Percentiles rank a stretch among this genome's conserved stretches.
Evolutionary conservation across 1,140 invertebrate species (phyloP).

Genomic region (Meloidogyne floridensis): DNA sequence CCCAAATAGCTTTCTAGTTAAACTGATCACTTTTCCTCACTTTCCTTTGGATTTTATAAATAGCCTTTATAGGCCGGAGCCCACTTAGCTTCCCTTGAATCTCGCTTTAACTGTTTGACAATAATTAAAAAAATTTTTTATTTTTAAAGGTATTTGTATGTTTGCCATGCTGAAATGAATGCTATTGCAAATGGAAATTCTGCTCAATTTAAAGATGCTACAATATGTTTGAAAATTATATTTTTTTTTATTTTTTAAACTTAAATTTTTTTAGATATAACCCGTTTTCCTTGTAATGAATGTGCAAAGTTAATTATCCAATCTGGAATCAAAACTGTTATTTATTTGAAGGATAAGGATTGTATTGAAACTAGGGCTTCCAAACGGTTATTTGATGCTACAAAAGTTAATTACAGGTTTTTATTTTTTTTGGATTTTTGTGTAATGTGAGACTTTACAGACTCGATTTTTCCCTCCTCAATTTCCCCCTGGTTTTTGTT

Average conservation of each 20-base stretch:
- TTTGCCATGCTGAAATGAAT: conserved; percentile 95
- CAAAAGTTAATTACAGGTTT: conserved; percentile 26
- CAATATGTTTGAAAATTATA: conserved; percentile 78
- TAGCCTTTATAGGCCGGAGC: too few relatives aligned
- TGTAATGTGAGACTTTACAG: too few relatives aligned
- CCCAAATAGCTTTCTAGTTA: too few relatives aligned
- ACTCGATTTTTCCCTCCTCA: too few relatives aligned
- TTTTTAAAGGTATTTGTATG: conserved; percentile 69
- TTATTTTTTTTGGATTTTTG: not conserved
- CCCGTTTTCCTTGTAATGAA: conserved; percentile 90
- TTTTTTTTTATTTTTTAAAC: not conserved
- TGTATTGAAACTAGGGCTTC: conserved; percentile 26
- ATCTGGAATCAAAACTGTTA: conserved; percentile 29
- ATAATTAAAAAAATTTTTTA: too few relatives aligned
- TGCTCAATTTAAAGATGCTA: conserved; percentile 77
- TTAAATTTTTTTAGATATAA: conserved; percentile 53
- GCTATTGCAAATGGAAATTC: conserved; percentile 89
- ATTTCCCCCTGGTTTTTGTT: too few relatives aligned
- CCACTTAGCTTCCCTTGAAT: too few relatives aligned
- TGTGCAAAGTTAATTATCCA: conserved; percentile 94
- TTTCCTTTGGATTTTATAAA: too few relatives aligned
- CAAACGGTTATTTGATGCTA: conserved; percentile 21
- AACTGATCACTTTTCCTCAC: too few relatives aligned
- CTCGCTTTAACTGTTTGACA: not conserved
- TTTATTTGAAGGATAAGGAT: conserved; percentile 35